Base-by-base conservation (phyloP, 2,888 invertebrate genomes). In the Rapana venosa region DNA sequence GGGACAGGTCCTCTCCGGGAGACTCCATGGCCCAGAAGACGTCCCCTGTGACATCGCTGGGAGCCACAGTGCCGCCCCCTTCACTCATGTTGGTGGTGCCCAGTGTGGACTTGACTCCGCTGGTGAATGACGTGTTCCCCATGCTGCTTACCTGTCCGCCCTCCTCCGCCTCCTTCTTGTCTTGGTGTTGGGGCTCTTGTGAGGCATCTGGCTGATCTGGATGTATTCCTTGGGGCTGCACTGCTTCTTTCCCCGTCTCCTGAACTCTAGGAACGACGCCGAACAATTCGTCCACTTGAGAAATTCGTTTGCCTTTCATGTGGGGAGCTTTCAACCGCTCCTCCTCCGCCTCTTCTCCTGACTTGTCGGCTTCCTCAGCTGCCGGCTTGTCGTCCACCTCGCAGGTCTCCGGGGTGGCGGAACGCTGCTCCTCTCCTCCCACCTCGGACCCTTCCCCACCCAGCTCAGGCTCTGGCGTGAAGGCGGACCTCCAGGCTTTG, bases 1-100 rank as follows among this genome's bases (percentile, higher is more conserved):
- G 56, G 6, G 84, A 84, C 58, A 84, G 56, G 26, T 84, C 84
- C n/a, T 84, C 84, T 17, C 84, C 84, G 15, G 84, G 84, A 30
- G 84, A 58, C 84, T 84, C 84, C 84, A 84, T 56, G 56, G 17
- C 58, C 84, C 84, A 84, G 84, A 84, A 84, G 2, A 47, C 83
- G 83, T 56, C 84, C 0, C 84, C 84, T 2, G 58, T 58, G 84
- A 84, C 58, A n/a, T 84, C 84, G 30, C 84, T 84, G 84, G 84
- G 84, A 15, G 58, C 84, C 30, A 30, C 36, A 2, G 84, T 84
- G n/a, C 58, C 84, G 30, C 84, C 84, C 84, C 2, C 58, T 0
- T 84, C 84, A 30, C 84, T 84, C 58, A 58, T 0, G 58, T 84
- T 58, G n/a, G 56, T 84, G 36, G 83, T 30, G 77, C 77, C 77